Base-by-base conservation (phyloP, 2,797 vertebrate genomes). In the Columba guinea region DNA sequence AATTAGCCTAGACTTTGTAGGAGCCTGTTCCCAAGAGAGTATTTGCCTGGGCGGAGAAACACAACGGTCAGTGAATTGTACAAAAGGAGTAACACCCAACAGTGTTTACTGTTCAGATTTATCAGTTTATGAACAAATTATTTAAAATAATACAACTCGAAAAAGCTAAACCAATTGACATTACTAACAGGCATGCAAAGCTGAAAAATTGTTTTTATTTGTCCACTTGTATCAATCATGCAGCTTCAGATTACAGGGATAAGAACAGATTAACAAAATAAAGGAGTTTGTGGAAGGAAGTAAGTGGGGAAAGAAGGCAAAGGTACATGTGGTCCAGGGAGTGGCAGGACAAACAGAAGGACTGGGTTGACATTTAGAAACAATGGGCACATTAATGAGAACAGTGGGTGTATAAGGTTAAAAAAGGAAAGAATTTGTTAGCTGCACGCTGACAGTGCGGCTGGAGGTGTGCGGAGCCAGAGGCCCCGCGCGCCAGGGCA, bases 341-440 rank as follows among this genome's bases (percentile, higher is more conserved):
- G 96, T 14, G 94, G 92, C 95, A 95, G 81, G 95, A 75, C 89
- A 97, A 96, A 96, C 94, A 96, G 62, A 68, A 81, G 60, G 81
- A 63, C 64, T 3, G 9, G 56, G 78, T 37, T 93, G 90, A 87
- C 89, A 90, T 46, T 74, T 74, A 60, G 82, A 77, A 95, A 96
- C 93, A 95, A 95, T 95, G 87, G 82, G 89, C 49, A 62, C 87
- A 9, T 87, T 95, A 93, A 84, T 18, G 15, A n/a, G 81, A 91
- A 90, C 90, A 71, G 75, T 58, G 77, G 83, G 93, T 1, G 75
- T 48, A 74, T 23, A 75, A 89, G 86, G 86, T 76, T 95, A 90
- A 90, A 90, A 92, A 74, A 88, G 64, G 35, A 53, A 81, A 35
- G 74, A 60, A 74, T 77, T 87, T 56, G 70, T 75, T 52, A 94